Conservation (phyloP, 2,797 vertebrate genomes). For the Uromys caudimaculatus region DNA sequence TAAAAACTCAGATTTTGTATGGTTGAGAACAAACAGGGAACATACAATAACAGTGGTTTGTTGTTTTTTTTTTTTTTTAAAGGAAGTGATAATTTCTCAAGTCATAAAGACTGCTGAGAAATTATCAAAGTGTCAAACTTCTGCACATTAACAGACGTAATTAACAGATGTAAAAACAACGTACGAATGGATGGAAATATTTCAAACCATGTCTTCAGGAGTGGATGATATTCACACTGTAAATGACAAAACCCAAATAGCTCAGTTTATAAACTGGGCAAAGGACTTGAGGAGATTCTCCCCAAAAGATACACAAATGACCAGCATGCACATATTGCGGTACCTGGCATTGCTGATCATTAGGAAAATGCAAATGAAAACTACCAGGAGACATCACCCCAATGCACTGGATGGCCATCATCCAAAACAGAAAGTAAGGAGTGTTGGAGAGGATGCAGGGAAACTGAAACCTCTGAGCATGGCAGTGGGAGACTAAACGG, state of each 20-base stretch:
- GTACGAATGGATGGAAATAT: neutral
- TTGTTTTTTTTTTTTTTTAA: neutral
- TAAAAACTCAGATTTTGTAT: neutral
- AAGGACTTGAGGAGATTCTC: neutral
- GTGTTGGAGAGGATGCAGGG: neutral
- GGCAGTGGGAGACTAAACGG: neutral
- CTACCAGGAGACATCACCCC: neutral
- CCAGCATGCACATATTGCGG: neutral
- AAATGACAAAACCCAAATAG: neutral
- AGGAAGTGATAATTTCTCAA: neutral
- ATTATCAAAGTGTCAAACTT: neutral
- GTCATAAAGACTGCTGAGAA: neutral
- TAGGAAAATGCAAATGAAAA: constrained; percentile 5
- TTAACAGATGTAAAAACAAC: neutral
- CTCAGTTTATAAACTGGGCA: neutral
- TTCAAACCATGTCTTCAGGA: neutral
- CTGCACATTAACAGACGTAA: neutral
- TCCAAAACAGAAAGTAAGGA: neutral
- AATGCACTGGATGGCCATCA: neutral
- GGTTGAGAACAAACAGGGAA: neutral
- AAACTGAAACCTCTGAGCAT: neutral
- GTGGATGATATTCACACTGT: neutral
- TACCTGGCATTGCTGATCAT: neutral
- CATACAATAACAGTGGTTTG: neutral
- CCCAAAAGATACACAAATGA: neutral